Conservation (phyloP, 2,888 invertebrate species). For the Parascotia fuliginaria region DNA sequence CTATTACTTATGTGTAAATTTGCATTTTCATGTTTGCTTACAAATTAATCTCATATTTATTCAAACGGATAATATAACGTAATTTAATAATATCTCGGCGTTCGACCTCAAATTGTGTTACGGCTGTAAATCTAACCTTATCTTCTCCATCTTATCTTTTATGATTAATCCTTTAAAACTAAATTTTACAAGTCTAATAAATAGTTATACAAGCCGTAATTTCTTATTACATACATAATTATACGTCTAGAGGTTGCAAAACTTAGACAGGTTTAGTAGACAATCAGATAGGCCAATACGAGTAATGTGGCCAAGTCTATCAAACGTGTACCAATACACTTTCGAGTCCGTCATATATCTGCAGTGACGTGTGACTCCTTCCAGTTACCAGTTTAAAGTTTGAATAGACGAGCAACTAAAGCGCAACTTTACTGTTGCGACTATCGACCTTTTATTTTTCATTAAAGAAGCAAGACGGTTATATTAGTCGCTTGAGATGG, state of each 20-base stretch:
- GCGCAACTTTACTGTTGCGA: not conserved
- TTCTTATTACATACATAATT: conserved; percentile 1
- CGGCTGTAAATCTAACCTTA: not conserved
- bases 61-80: too few species aligned
- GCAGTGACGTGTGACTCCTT: conserved; percentile 57
- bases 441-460: too few species aligned
- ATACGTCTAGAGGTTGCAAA: conserved; percentile 23
- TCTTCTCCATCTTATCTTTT: too few species aligned
- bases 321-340: conserved; percentile 48
- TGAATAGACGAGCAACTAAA: not conserved
- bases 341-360: conserved; percentile 59
- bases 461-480: too few species aligned
- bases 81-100: too few species aligned
- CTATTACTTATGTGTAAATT: too few species aligned
- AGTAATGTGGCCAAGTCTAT: conserved; percentile 13
- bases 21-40: too few species aligned
- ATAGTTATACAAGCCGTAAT: conserved; percentile 7
- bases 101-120: too few species aligned
- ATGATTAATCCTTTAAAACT: not conserved
- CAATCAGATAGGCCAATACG: conserved; percentile 38
- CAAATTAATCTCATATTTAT: too few species aligned
- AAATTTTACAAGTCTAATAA: conserved; percentile 2
- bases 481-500: too few species aligned
- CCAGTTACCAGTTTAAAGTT: conserved; percentile 14
- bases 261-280: conserved; percentile 32